These are phyloP conservation scores for Passer montanus DNA, from an alignment of 2,113 vertebrate genomes.

Conservation along the genomic window DNA sequence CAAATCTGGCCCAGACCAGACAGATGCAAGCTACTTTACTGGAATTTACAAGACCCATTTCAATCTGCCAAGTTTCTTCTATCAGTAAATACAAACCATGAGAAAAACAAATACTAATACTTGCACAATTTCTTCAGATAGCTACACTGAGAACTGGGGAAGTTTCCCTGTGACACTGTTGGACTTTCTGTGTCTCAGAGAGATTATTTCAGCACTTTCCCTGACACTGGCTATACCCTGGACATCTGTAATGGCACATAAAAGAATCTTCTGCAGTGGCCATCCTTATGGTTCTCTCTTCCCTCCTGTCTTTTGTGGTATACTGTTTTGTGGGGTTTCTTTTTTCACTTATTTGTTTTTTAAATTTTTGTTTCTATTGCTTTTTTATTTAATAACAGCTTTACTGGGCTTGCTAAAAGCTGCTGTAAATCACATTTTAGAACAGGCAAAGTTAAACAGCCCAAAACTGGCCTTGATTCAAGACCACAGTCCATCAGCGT, in stretches of 20 bases:
- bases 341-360: not conserved
- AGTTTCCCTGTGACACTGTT: not conserved
- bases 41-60: not conserved
- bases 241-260: not conserved
- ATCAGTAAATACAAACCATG: not conserved
- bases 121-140: not conserved
- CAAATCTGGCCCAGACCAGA: not conserved
- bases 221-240: rapidly evolving
- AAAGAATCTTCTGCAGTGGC: not conserved
- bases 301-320: not conserved
- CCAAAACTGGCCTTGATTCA: not conserved
- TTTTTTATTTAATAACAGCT: not conserved
- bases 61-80: not conserved
- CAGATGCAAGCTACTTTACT: not conserved
- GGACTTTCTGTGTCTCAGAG: not conserved
- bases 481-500: not conserved
- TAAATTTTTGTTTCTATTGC: not conserved
- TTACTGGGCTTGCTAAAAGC: not conserved
- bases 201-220: not conserved
- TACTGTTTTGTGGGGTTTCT: not conserved
- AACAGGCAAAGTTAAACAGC: not conserved
- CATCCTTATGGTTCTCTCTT: not conserved
- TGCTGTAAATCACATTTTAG: not conserved
- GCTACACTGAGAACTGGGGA: not conserved
- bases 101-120: not conserved